Evolutionary conservation across 2,113 vertebrate species (phyloP), one percentile per base, ranked within the genome.

Genomic region (Istiophorus platypterus): DNA sequence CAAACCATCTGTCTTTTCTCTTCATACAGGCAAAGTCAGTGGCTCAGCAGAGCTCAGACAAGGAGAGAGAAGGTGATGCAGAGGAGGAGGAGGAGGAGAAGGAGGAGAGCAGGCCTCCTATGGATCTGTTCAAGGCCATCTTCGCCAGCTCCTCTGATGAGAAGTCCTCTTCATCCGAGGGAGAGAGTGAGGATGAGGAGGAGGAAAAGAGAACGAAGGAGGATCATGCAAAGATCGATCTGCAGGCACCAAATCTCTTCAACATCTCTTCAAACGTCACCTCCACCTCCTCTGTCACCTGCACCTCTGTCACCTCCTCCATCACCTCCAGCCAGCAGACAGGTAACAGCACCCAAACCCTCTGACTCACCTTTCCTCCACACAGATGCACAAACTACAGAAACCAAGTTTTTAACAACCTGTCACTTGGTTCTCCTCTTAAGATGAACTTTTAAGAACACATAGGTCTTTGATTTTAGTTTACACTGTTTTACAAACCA

Each of bases 101-200:
- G 73, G 97, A 97, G 90, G 96, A 95, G 88, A 92, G 84, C 22
- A 90, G 95, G 29, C 98, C 97, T 9, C 88, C 98, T 17, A 97
- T 99, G 96, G 98, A 99, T 82, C 93, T 99, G 69, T 99, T 99
- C 87, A 99, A 97, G 67, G 98, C 97, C 79, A 98, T 99, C 87
- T 99, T 99, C 71, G 96, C 94, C 66, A 93, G 94, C 85, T 99
- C 98, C 7, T 99, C 97, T 0, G 97, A 98, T 66, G 97, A 98
- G 74, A 95, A 96, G 66, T 97, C 96, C 7, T 97, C 97, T 6
- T 97, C 97, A 0, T 97, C 97, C n/a, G 96, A 96, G 37, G 96
- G 65, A 31, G 92, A 97, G 20, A 69, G 81, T 4, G 71, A 81
- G 11, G 95, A 94, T 2, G 95, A 96, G 0, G 85, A 95, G 18